A percentile compares a stretch with the other conserved stretches of the same genome.
Conservation (phyloP, 2,888 invertebrate species). For the Coenonympha glycerion region DNA sequence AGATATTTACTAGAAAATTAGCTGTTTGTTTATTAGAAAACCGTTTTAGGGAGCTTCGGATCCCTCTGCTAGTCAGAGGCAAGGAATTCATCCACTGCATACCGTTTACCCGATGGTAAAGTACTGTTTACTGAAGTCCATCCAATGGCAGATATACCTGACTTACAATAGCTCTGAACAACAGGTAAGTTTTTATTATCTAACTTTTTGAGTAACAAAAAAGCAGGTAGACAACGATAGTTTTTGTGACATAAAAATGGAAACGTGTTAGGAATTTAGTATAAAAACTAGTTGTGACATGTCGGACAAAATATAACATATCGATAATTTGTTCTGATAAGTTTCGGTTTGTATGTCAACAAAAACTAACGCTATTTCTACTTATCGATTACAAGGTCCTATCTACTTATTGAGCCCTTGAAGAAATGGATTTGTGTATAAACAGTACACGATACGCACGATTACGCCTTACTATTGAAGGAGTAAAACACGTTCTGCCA, state of each 20-base stretch:
- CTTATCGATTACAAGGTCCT: too few species aligned
- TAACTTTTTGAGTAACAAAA: too few species aligned
- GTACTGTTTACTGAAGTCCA: conserved; percentile 15
- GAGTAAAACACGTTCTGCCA: conserved; percentile 16
- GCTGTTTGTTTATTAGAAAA: conserved; percentile 22
- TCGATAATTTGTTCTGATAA: too few species aligned
- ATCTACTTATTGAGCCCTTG: too few species aligned
- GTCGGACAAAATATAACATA: too few species aligned
- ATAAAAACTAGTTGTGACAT: too few species aligned
- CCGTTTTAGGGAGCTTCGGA: conserved; percentile 54
- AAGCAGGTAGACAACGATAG: too few species aligned
- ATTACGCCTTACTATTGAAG: conserved; percentile 16
- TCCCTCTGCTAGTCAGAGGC: conserved; percentile 72
- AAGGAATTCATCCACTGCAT: conserved; percentile 56
- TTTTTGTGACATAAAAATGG: background rate
- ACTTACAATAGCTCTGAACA: too few species aligned
- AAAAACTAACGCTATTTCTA: background rate
- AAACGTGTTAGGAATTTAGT: background rate
- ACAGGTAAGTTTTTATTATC: too few species aligned
- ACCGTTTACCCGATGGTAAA: conserved; percentile 18
- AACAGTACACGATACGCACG: background rate
- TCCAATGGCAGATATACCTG: too few species aligned
- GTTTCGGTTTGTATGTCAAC: background rate
- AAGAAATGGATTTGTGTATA: background rate
- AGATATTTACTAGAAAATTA: conserved; percentile 14